Percentiles rank a stretch among this genome's conserved stretches.
Conservation (phyloP, 2,113 vertebrate species). For the Hassar affinis region DNA sequence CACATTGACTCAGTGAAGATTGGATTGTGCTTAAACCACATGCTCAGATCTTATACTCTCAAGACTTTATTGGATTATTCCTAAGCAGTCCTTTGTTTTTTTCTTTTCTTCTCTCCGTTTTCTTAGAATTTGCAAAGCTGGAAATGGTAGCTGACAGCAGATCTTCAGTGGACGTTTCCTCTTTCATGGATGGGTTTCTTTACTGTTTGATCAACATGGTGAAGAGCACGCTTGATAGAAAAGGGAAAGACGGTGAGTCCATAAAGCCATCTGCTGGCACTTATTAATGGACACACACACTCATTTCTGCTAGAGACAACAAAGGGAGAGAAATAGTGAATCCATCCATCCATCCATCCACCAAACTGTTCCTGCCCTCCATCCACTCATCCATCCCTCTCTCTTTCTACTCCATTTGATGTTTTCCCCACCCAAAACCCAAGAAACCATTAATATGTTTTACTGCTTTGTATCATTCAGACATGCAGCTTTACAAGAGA, state of each 20-base stretch:
- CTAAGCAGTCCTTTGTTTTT: conserved; percentile 37
- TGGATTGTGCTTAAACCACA: conserved; percentile 39
- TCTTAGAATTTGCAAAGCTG: conserved; percentile 82
- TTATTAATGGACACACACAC: neutral
- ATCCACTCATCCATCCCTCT: neutral
- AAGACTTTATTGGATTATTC: conserved; percentile 50
- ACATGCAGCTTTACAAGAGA: neutral
- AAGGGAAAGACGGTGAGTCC: conserved; percentile 83
- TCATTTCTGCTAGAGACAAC: neutral
- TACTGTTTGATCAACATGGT: conserved; percentile 76
- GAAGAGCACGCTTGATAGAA: conserved; percentile 79
- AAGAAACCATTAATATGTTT: neutral
- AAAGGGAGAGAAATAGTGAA: neutral
- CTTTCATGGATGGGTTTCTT: conserved; percentile 89
- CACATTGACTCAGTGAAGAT: conserved; percentile 32
- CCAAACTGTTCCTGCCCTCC: neutral
- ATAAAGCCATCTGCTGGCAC: neutral
- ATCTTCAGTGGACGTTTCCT: conserved; percentile 66
- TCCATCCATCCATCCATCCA: conserved; percentile 13
- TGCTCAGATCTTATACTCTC: neutral
- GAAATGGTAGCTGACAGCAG: conserved; percentile 74
- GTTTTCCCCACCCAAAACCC: neutral
- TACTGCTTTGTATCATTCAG: neutral
- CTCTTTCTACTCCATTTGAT: neutral
- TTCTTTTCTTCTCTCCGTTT: neutral